Evolutionary conservation across 2,113 vertebrate species (phyloP), one percentile per base, ranked within the genome.

Genomic region (Chaetodon trifascialis): DNA sequence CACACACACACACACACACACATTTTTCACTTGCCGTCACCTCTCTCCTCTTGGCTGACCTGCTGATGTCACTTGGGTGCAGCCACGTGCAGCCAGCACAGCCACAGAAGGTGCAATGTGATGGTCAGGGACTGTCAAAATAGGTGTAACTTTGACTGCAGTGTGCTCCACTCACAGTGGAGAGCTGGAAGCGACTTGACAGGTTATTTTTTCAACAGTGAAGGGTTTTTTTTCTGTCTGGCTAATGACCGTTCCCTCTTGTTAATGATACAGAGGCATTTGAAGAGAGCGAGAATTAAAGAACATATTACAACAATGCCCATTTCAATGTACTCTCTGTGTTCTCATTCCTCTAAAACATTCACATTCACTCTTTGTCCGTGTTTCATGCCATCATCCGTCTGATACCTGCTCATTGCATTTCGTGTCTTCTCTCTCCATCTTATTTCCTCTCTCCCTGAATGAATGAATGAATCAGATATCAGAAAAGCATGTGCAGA

Each of bases 311-410:
- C 86, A 42, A 88, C 69, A 88, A 94, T 92, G 91, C 91, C 89
- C 91, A 92, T 94, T 93, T 94, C 89, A 93, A 91, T 91, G 87
- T 87, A 38, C 56, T 34, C 38, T 60, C 23, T 34, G 9, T 60
- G 11, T 47, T 54, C 40, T 85, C 82, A 74, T 88, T 46, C 56
- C 21, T 76, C 56, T 73, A 10, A 23, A 73, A 55, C 36, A 49
- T 76, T 11, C 6, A 34, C 79, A 71, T 46, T 60, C 58, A 17
- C 34, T 63, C 66, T 46, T 67, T 82, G 30, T 83, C 60, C 80
- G 64, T 75, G 38, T 73, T 25, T 72, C 76, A 81, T 58, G 17
- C n/a, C 59, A 55, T 70, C 21, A 30, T 76, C 30, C 52, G 69
- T 68, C 47, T 47, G 34, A 62, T 52, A 64, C 49, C 40, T 72